Evolutionary conservation across 2,888 invertebrate species (phyloP), one percentile per base, ranked within the genome.

Genomic region (Nasonia oneida): DNA sequence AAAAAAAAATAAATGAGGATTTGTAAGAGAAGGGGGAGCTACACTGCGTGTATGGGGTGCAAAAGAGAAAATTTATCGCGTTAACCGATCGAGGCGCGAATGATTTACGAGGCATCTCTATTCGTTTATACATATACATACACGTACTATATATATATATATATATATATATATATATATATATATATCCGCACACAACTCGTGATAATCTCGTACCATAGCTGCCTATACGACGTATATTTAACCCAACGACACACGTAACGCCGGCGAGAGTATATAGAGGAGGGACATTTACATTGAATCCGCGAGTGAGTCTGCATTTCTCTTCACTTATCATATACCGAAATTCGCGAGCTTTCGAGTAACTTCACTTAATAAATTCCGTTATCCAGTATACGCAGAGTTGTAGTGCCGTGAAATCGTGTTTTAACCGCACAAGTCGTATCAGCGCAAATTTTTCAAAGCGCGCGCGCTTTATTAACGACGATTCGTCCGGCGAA

Each of bases 131-230:
- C 23, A 57, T 57, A 57, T 81, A 37, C 37, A 37, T 37, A 37
- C 37, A 29, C 29, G 80, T 75, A 53, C 53, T 23, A 47, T 79
- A 39, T 33, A 73, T 83, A 85, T 79, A 83, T 23, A 23, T 23
- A 23, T 23, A 23, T 23, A 23, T 23, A 23, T 23, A 23, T 23
- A 23, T 23, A 23, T 23, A 23, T 23, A 23, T 23, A 47, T 79
- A 39, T 33, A 73, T 83, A 85, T 79, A 83, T 75, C 85, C 81
- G 86, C 82, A 82, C 82, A 85, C 82, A 85, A 79, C 84, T 61
- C 57, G 86, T 85, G 87, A 87, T 87, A 87, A 87, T 87, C 86
- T 86, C 82, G 83, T 80, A 83, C 87, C 87, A 85, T 87, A 87
- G 87, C 84, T 87, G 86, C 86, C 86, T 87, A 86, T 87, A 87